phyloP scores from a whole-genome alignment of 2,888 invertebrate genomes.

The Liposcelis brunnea region DNA sequence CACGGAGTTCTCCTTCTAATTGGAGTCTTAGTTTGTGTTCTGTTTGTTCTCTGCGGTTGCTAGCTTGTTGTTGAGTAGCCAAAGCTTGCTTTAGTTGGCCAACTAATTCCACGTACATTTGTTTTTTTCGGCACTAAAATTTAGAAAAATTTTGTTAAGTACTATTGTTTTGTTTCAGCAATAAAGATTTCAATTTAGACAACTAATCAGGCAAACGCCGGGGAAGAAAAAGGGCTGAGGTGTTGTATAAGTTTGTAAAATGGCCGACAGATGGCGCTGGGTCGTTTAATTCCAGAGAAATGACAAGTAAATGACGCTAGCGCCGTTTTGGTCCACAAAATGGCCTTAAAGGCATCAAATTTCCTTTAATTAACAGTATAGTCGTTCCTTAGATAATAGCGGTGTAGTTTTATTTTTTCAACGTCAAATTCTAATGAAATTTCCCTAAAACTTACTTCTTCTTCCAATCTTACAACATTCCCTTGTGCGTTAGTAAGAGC shows the following conservation, averaged over 20 bases:
- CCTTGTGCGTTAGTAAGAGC: conserved; percentile 82
- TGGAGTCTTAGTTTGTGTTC: conserved; percentile 70
- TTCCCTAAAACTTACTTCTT: conserved; percentile 65
- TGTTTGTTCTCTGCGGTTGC: conserved; percentile 69
- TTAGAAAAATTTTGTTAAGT: no score
- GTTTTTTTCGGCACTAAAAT: conserved; percentile 72
- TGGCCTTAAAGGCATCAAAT: no score
- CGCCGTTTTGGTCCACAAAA: no score
- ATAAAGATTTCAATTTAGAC: background rate
- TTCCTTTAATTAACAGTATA: no score
- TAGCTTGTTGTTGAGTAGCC: conserved; percentile 62
- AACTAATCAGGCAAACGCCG: conserved; percentile 17
- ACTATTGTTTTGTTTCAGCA: no score
- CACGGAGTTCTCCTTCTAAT: conserved; percentile 66
- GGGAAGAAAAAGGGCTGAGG: conserved; percentile 4
- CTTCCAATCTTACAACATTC: conserved; percentile 72
- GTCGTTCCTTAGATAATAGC: no score
- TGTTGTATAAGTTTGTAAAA: no score
- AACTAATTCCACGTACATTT: conserved; percentile 69
- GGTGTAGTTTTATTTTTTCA: no score
- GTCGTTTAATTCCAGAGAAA: no score
- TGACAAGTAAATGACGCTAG: no score
- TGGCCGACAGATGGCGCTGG: no score
- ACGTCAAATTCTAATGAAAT: no score
- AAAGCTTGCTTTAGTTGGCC: conserved; percentile 67